These are phyloP conservation scores for Clusia tigrina DNA, from an alignment of 2,888 invertebrate genomes.

Conservation along the genomic window DNA sequence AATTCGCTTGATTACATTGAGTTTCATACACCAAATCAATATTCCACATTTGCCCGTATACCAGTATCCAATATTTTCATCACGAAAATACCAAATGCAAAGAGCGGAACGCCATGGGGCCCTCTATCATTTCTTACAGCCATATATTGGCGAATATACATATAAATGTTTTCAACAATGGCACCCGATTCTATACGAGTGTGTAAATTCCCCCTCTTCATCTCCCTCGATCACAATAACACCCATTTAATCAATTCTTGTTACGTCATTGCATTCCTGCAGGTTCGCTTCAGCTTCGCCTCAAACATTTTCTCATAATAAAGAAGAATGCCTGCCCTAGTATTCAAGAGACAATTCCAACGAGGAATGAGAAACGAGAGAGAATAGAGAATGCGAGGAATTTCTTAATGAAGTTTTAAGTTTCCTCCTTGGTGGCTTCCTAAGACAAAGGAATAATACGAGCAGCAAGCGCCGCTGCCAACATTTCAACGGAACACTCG, in stretches of 20 bases:
- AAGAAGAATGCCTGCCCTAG: neutral
- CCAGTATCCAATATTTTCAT: too few species aligned
- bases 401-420: slow-evolving; percentile 55
- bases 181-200: too few species aligned
- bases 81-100: neutral
- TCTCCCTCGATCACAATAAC: neutral
- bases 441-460: slow-evolving; percentile 46
- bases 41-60: too few species aligned
- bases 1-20: too few species aligned
- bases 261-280: neutral
- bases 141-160: too few species aligned
- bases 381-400: slow-evolving; percentile 42
- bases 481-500: slow-evolving; percentile 28
- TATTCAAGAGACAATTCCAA: neutral
- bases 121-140: too few species aligned
- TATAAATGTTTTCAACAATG: too few species aligned
- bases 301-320: neutral
- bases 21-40: too few species aligned
- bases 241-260: neutral
- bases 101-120: too few species aligned
- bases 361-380: neutral
- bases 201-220: too few species aligned
- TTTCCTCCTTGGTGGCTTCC: too few species aligned
- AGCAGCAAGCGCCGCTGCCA: slow-evolving; percentile 23
- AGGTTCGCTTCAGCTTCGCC: neutral